Evolutionary conservation across 2,888 invertebrate genomes (phyloP).

Genomic region (Campoplex capitator): DNA sequence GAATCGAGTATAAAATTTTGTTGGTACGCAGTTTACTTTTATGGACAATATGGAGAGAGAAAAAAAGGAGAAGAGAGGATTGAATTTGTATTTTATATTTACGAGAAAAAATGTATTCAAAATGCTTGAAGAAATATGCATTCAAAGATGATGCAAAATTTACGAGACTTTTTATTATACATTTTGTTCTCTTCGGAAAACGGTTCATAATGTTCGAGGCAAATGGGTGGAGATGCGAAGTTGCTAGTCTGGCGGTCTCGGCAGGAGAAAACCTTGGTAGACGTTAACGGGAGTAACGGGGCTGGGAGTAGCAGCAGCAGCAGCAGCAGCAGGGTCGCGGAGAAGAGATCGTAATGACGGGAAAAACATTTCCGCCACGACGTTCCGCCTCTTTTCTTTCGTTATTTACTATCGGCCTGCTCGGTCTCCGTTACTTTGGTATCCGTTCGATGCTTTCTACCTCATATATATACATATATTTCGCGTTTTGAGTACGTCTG

Average conservation of each 20-base stretch:
- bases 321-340: background rate
- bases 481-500: background rate
- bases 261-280: constrained; percentile 19
- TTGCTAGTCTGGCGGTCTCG: background rate
- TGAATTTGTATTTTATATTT: background rate
- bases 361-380: constrained; percentile 64
- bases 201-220: constrained; percentile 7
- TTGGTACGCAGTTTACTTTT: background rate
- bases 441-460: constrained; percentile 32
- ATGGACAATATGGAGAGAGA: background rate
- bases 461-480: background rate
- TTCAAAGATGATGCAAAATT: constrained; percentile 19
- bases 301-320: constrained; percentile 6
- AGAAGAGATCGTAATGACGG: constrained; percentile 55
- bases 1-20: background rate
- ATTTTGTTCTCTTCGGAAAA: background rate
- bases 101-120: background rate
- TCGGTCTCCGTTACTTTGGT: constrained; percentile 21
- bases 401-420: constrained; percentile 39
- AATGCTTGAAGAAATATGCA: background rate
- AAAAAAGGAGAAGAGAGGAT: background rate
- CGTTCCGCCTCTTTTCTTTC: constrained; percentile 40
- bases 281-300: background rate
- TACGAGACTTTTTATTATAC: constrained; percentile 1
- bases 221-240: constrained; percentile 11